A percentile compares a stretch with the other conserved stretches of the same genome.
Evolutionary conservation across 1,140 invertebrate species (phyloP).

Genomic region (Copidosoma floridanum): DNA sequence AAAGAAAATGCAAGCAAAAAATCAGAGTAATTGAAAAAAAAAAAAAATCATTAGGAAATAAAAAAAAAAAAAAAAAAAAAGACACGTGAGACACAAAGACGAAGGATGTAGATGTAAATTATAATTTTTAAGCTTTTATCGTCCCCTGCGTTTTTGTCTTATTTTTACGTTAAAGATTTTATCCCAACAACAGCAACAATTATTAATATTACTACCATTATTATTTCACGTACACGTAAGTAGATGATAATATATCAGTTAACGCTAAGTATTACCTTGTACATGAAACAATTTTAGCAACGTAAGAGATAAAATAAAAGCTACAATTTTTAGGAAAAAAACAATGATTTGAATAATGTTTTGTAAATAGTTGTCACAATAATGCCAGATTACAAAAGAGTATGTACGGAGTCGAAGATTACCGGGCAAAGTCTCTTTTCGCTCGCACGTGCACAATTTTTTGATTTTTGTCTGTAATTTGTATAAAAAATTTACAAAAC

Average conservation of each 20-base stretch:
- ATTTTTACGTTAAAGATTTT: constrained; percentile 13
- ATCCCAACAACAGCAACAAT: constrained; percentile 8
- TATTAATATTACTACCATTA: neutral
- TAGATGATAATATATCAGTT: constrained; percentile 19
- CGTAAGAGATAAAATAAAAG: constrained; percentile 11
- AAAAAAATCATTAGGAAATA: neutral
- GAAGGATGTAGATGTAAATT: too few relatives aligned
- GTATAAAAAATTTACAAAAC: too few relatives aligned
- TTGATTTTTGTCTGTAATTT: too few relatives aligned
- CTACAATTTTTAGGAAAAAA: too few relatives aligned
- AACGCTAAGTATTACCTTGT: constrained; percentile 22
- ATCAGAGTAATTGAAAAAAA: neutral
- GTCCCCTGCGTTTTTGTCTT: neutral
- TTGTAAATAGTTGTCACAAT: constrained; percentile 29
- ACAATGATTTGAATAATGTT: constrained; percentile 13
- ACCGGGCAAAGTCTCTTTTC: too few relatives aligned
- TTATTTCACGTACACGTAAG: neutral
- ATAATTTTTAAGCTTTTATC: constrained; percentile 18
- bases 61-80: neutral
- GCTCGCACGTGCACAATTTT: too few relatives aligned
- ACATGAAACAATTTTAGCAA: constrained; percentile 12
- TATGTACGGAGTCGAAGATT: too few relatives aligned
- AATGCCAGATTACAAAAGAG: too few relatives aligned
- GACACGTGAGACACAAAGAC: too few relatives aligned
- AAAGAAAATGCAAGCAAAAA: constrained; percentile 2